A percentile compares a stretch with the other conserved stretches of the same genome.
These are phyloP conservation scores for Lepidurus packardi DNA, from an alignment of 1,140 invertebrate genomes.

Conservation along the genomic window DNA sequence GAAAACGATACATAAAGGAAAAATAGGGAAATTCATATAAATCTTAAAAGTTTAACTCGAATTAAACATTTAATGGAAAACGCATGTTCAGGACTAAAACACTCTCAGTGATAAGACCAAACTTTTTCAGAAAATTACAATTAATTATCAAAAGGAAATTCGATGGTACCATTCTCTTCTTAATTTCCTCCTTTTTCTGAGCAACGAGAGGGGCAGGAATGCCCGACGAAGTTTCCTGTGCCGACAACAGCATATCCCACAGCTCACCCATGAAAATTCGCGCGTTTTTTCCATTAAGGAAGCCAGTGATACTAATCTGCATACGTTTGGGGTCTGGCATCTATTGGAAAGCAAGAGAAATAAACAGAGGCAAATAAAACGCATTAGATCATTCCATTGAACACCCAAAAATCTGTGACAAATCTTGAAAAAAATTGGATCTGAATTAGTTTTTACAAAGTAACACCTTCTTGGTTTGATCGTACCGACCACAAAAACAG, in stretches of 20 bases:
- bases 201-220: conserved; percentile 72
- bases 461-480: neutral
- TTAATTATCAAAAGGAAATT: conserved; percentile 35
- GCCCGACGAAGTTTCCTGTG: conserved; percentile 87
- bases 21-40: no score
- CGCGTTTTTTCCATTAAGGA: conserved; percentile 96
- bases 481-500: conserved; percentile 13
- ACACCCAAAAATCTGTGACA: neutral
- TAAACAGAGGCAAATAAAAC: neutral
- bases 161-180: conserved; percentile 61
- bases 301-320: conserved; percentile 99
- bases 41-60: no score
- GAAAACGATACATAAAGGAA: no score
- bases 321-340: conserved; percentile 94
- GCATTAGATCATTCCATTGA: neutral
- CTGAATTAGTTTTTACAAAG: neutral
- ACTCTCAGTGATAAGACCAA: no score
- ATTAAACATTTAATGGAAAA: no score
- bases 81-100: no score
- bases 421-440: neutral
- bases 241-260: conserved; percentile 90
- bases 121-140: no score
- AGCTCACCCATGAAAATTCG: conserved; percentile 94
- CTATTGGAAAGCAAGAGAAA: conserved; percentile 41
- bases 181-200: conserved; percentile 94